Percentiles rank a stretch among this genome's conserved stretches.
phyloP scores from a whole-genome alignment of 2,113 vertebrate genomes.

The Holacanthus passer region DNA sequence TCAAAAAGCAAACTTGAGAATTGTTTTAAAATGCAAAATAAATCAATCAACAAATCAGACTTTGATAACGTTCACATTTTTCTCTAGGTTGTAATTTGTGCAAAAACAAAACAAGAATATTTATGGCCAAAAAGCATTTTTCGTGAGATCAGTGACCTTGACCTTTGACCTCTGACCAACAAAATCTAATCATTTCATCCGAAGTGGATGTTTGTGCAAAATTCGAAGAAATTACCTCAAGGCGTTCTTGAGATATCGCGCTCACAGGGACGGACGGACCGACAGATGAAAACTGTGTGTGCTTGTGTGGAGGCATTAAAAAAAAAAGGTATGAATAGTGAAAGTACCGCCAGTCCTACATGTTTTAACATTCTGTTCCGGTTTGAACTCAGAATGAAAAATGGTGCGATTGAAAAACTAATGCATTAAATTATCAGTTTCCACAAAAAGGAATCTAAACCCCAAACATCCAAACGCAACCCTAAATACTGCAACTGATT shows the following conservation, averaged over 20 bases:
- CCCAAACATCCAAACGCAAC: neutral
- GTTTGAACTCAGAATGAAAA: neutral
- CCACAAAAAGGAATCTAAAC: neutral
- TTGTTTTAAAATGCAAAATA: neutral
- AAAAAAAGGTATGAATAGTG: neutral
- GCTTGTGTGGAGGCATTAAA: too few relatives aligned
- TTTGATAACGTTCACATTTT: neutral
- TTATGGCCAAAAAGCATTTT: too few relatives aligned
- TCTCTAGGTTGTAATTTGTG: neutral
- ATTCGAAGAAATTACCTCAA: too few relatives aligned
- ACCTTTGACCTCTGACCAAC: too few relatives aligned
- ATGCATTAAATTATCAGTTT: constrained; percentile 5
- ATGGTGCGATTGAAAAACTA: neutral
- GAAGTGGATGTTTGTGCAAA: too few relatives aligned
- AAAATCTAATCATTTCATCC: too few relatives aligned
- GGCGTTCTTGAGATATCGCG: too few relatives aligned
- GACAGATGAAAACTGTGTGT: too few relatives aligned
- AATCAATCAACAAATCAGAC: neutral
- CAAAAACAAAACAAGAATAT: neutral
- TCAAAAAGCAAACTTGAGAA: neutral
- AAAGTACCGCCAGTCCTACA: neutral
- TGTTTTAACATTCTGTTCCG: neutral
- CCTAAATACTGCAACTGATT: neutral
- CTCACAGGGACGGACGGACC: too few relatives aligned
- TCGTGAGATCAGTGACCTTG: too few relatives aligned